Conservation (phyloP, 2,797 vertebrate species). For the Phoxinus dragarum region DNA sequence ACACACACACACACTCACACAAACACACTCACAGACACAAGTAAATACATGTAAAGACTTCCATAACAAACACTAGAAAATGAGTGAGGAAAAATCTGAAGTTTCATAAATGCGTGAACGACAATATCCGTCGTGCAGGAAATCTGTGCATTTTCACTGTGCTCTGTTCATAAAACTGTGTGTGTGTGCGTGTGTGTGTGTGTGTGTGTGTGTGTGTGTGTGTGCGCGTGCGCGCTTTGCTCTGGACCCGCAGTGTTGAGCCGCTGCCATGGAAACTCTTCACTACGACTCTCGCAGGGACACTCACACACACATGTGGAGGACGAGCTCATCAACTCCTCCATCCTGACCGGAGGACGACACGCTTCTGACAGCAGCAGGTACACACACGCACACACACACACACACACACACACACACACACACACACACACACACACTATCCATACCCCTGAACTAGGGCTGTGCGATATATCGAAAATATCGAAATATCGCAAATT, state of each 20-base stretch:
- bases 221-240: too few relatives aligned
- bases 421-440: slow-evolving; percentile 53
- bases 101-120: too few relatives aligned
- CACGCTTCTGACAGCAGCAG: slow-evolving; percentile 69
- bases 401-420: too few relatives aligned
- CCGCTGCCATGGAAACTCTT: slow-evolving; percentile 69
- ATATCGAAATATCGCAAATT: too few relatives aligned
- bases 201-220: too few relatives aligned
- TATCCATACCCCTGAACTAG: too few relatives aligned
- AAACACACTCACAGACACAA: too few relatives aligned
- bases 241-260: slow-evolving; percentile 66
- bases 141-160: not conserved
- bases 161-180: not conserved
- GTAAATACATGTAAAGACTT: not conserved
- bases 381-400: slow-evolving; percentile 54
- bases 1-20: too few relatives aligned
- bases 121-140: not conserved
- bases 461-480: too few relatives aligned
- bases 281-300: slow-evolving; percentile 75
- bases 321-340: slow-evolving; percentile 77
- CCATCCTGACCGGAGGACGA: slow-evolving; percentile 71
- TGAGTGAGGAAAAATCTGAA: too few relatives aligned
- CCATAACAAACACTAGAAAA: not conserved
- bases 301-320: slow-evolving; percentile 72
- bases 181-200: too few relatives aligned